Base-by-base conservation (phyloP, 1,140 invertebrate genomes). In the Lasioglossum baleicum region DNA sequence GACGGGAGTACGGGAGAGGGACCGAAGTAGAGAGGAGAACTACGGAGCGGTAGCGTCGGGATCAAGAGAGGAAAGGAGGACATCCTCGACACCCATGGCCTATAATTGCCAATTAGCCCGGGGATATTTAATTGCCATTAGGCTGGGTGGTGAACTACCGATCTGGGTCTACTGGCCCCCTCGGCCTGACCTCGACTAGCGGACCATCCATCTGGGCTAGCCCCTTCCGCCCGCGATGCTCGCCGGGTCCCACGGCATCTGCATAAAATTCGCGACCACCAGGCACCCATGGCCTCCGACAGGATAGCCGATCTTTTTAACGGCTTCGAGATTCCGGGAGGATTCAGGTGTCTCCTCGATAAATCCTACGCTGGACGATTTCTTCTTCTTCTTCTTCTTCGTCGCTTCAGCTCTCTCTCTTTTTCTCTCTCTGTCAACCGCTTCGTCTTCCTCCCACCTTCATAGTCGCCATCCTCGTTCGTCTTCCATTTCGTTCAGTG, bases 31-130 rank as follows among this genome's bases (percentile, higher is more conserved):
- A 35, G 5, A 26, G 26, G 26, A 35, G 35, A 5, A 35, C 35
- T 35, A 35, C 35, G 35, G 35, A 35, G 35, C 7, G 10, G 61
- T 15, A 58, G 56, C 13, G 15, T 22, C 1, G 51, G 63, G 44
- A n/a, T n/a, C 48, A 68, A 53, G 53, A 58, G 20, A 65, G 15
- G 35, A 82, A 66, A 87, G 48, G 13, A 61, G 61, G 88, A 83
- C 85, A 72, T 75, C 84, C 70, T 82, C 86, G 83, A 90, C 87
- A 83, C 83, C 86, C 88, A 86, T 88, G 88, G 74, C 72, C 82
- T 82, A 90, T 93, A 93, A 93, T 93, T 93, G 92, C 90, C 92
- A 93, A 93, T 93, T 93, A 93, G 92, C 90, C 78, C 75, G 85
- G 70, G 82, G 91, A 92, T 92, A 92, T 93, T 92, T 93, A 93